A percentile compares a stretch with the other conserved stretches of the same genome.
Conservation (phyloP, 2,888 invertebrate species). For the Blastobasis lacticolella region DNA sequence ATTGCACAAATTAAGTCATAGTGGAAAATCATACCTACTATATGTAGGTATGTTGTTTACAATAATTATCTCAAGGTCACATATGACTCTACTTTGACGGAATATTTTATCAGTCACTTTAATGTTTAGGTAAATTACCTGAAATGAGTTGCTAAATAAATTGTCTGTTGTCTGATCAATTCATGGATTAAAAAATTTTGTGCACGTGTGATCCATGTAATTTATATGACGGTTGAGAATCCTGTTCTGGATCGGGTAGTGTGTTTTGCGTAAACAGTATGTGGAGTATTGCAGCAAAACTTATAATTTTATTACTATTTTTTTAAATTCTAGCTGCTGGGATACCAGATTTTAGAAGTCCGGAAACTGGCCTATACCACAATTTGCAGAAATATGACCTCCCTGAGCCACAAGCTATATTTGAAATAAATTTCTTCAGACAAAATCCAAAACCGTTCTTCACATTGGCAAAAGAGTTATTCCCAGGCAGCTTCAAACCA, state of each 20-base stretch:
- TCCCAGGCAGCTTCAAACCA: conserved; percentile 90
- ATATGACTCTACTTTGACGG: not conserved
- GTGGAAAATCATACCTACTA: conserved; percentile 1
- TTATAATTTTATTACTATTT: not conserved
- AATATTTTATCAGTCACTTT: conserved; percentile 3
- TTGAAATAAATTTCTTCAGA: conserved; percentile 90
- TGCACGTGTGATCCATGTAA: no score
- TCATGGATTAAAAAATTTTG: no score
- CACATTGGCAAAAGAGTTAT: conserved; percentile 89
- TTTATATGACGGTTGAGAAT: no score
- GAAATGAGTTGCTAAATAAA: no score
- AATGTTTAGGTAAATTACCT: no score
- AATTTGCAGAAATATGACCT: conserved; percentile 93
- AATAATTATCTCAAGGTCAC: conserved; percentile 8
- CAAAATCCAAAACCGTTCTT: conserved; percentile 95
- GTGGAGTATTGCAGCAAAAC: no score
- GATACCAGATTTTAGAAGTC: conserved; percentile 96
- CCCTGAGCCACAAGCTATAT: conserved; percentile 93
- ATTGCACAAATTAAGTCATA: not conserved
- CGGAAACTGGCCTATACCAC: conserved; percentile 92
- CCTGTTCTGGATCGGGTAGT: no score
- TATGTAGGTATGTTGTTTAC: conserved; percentile 27
- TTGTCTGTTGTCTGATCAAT: no score
- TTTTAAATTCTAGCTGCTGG: conserved; percentile 82
- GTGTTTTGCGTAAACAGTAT: no score